Base-by-base conservation (phyloP, 1,140 invertebrate species). In the Tetraneura akinire region DNA sequence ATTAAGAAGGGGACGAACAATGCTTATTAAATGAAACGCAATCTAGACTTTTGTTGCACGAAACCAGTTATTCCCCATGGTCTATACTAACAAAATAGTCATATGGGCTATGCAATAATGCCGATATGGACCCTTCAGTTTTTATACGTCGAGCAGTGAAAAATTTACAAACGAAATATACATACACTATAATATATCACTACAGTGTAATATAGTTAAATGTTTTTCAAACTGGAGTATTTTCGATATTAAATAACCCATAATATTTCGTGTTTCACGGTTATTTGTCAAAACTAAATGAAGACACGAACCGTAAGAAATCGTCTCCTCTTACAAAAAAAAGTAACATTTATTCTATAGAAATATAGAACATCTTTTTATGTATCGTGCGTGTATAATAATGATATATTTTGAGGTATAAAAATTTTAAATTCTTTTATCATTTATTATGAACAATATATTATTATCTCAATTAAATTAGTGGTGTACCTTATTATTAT, bases 21-120 rank as follows among this genome's bases (percentile, higher is more conserved):
- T 76, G 51, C n/a, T 21, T 57, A 37, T 76, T 76, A 76, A 37
- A 76, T 76, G 71, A 76, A 76, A 76, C 32, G 71, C 57, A 55
- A 76, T 76, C 21, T 42, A 53, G 42, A 55, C 29, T 14, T 14
- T 57, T 76, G 53, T 74, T 57, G 37, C 42, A 1, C n/a, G 32
- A 23, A 76, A 76, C 71, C 9, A 74, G 71, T 74, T 76, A n/a
- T 55, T 57, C 71, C 51, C 49, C 57, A 26, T 16, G 3, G 21
- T 18, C 26, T 26, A 10, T 29, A 70, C 23, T 47, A 29, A 45
- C 47, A 37, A 45, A 73, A 73, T 73, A 29, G 70, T 53, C 70
- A 32, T 45, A 73, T 47, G 42, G 21, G 70, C 45, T 53, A 18
- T 53, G n/a, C 32, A 76, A 74, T 74, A 42, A 55, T 14, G 18